Base-by-base conservation (phyloP, 1,140 invertebrate genomes). In the Sarcophaga peregrina region DNA sequence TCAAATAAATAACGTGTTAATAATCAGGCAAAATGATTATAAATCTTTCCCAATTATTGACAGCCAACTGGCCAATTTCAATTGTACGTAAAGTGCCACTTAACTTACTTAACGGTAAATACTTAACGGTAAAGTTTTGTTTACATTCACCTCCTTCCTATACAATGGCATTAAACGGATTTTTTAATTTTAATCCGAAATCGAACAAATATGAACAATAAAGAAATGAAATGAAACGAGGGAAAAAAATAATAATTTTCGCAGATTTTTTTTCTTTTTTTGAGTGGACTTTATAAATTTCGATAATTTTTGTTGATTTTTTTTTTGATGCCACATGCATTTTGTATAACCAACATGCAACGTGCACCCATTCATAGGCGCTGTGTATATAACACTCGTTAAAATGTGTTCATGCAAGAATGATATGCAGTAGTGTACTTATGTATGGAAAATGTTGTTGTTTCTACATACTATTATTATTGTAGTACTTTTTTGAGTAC, bases 61-160 rank as follows among this genome's bases (percentile, higher is more conserved):
- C 25, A 37, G 25, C 25, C 25, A 37, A 37, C 25, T 2, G 25
- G 25, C 25, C 25, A 37, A 37, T 37, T 37, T 37, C 25, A 37
- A 37, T 37, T 37, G 25, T 37, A 37, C 50, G 13, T 3, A 52
- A 17, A 78, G 75, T 25, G 47, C 7, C 47, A 50, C 75, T 78
- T 78, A 78, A 78, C 75, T 78, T 78, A 78, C 75, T 78, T 78
- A 50, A 78, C 75, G 75, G 50, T 20, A 20, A 52, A 25, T 78
- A 37, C 25, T 37, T 37, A 37, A 37, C 25, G 25, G 25, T 37
- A 37, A 37, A 37, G 25, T 37, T 37, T 37, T 37, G 25, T 37
- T 37, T 37, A 37, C 25, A 37, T 4, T 2, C 25, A 37, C 25
- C 25, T 37, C 25, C 25, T 37, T 37, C 1, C 25, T 4, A 37